phyloP scores from a whole-genome alignment of 2,113 vertebrate species.

The Perca flavescens region DNA sequence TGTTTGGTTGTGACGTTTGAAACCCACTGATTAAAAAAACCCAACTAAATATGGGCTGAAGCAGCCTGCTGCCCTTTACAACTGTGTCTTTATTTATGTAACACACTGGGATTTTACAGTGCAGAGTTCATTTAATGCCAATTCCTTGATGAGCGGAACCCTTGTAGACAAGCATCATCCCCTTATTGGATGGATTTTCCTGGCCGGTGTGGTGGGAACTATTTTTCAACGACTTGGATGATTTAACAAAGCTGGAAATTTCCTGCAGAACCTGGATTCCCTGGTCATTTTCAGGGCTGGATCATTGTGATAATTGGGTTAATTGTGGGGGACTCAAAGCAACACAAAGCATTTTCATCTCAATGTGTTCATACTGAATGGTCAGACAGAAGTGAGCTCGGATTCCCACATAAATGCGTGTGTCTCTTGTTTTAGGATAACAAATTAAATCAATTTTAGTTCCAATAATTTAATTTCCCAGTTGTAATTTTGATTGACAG shows the following conservation, averaged over 20 bases:
- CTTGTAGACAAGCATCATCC: conserved; percentile 40
- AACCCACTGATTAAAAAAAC: conserved; percentile 25
- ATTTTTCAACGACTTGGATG: conserved; percentile 37
- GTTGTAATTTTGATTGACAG: conserved; percentile 20
- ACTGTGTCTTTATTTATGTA: conserved; percentile 67
- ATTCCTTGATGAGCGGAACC: conserved; percentile 49
- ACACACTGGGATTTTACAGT: conserved; percentile 65
- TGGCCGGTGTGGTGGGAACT: conserved; percentile 19
- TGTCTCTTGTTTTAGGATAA: conserved; percentile 53
- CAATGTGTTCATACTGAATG: conserved; percentile 42
- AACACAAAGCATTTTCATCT: conserved; percentile 37
- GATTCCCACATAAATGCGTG: conserved; percentile 56
- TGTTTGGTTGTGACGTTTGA: conserved; percentile 40
- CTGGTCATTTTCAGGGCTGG: conserved; percentile 52
- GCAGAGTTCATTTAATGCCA: conserved; percentile 76
- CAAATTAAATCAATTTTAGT: conserved; percentile 30
- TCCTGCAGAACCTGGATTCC: conserved; percentile 34
- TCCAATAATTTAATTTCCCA: conserved; percentile 18
- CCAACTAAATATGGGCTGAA: conserved; percentile 60
- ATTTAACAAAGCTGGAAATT: conserved; percentile 42
- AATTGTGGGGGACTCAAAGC: conserved; percentile 16
- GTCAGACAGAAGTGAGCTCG: conserved; percentile 28
- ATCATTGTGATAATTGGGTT: conserved; percentile 56
- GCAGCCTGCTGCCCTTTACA: conserved; percentile 69
- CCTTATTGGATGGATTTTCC: conserved; percentile 35